Evolutionary conservation across 2,113 vertebrate genomes (phyloP), one percentile per base, ranked within the genome.

Genomic region (Eulacestoma nigropectus): DNA sequence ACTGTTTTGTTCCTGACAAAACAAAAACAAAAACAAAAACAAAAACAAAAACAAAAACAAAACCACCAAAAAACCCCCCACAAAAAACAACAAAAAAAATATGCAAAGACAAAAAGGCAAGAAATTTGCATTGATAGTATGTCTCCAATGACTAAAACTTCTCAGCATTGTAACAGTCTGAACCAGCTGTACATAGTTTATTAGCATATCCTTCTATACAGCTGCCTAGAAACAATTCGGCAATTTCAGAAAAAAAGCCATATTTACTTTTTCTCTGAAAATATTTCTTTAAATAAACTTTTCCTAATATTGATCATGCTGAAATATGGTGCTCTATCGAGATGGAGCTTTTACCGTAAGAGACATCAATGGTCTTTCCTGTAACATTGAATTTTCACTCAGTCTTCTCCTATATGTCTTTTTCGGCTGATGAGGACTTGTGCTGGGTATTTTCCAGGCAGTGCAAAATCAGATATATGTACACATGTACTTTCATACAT

Each of bases 51-150:
- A 49, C n/a, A 64, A 85, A 77, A 19, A 60, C 12, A 91, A 67
- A 87, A 89, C n/a, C n/a, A n/a, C n/a, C n/a, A n/a, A n/a, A n/a
- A n/a, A n/a, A n/a, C n/a, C n/a, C n/a, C n/a, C n/a, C n/a, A n/a
- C n/a, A 27, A 13, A 17, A 0, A 6, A 69, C 7, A 2, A 21
- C 6, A 7, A 17, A 26, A 21, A 21, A 1, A 33, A 49, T 49
- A 53, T 77, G 23, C n/a, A 64, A 85, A 77, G 21, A 60, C 12
- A 91, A 67, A 87, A 89, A 89, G 16, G 8, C 25, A 89, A 90
- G 35, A 55, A 81, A 89, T 59, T 67, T 82, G 15, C 30, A 67
- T 59, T 67, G 18, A 53, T 70, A 63, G 1, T 30, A 78, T 41
- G 18, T 57, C 35, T 92, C 16, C 39, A 59, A 2, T 49, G n/a